Evolutionary conservation across 2,113 vertebrate genomes (phyloP), one percentile per base, ranked within the genome.

Genomic region (Catharus fuscescens): DNA sequence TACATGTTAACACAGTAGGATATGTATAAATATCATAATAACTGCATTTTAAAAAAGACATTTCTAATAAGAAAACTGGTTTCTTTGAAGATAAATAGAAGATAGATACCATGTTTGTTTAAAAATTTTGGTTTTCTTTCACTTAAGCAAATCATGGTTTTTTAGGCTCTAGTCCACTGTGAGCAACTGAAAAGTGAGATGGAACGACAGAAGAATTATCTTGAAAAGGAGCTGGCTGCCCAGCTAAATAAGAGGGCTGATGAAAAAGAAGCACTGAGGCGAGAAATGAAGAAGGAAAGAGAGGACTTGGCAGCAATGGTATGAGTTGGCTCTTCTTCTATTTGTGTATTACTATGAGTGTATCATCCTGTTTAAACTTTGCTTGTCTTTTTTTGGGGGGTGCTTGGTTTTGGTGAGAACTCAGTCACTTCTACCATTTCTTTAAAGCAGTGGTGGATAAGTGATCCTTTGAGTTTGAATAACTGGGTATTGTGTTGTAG

Each of bases 131-230:
- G 1, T 2, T 71, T 80, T 70, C 56, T 81, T 81, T 44, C 14
- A 78, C 12, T 74, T 74, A 59, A 80, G 32, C 38, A 84, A 44
- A 13, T 18, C 7, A n/a, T 21, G 4, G 64, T 64, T 96, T 72
- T 70, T 71, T 96, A 99, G 99, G 98, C 98, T 84, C 90, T 98
- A 78, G 98, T 99, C 64, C 98, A 98, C 80, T 99, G 98, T 97
- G 98, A 99, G 73, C 99, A 99, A 90, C 65, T 99, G 86, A 98
- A 97, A 96, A 98, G 95, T 66, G 99, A 99, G 60, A 96, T 99
- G 86, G 93, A 96, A 62, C 97, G 98, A 65, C 98, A 98, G 86
- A 98, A 98, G 69, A 98, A 98, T 54, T 97, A 98, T 21, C 94
- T 98, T 40, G 98, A 98, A 87, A 98, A 88, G 83, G 98, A 99